Base-by-base conservation (phyloP, 2,888 invertebrate genomes). In the Nymphalis polychloros region DNA sequence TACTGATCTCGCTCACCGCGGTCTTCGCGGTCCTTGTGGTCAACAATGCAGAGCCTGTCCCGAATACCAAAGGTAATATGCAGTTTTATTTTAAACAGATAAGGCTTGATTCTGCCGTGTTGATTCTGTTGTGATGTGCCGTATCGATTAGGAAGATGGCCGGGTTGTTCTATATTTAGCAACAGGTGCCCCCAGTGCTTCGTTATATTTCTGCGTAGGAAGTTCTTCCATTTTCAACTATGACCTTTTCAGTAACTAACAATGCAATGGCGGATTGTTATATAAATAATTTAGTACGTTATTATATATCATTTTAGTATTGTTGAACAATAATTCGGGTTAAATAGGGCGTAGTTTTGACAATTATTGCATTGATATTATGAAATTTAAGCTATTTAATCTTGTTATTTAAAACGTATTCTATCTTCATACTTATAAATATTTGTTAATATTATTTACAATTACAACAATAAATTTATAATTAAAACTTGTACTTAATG, bases 91-190 rank as follows among this genome's bases (percentile, higher is more conserved):
- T 41, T 66, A 35, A 47, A 17, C 20, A 17, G 19, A 60, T 65
- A 65, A 59, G 67, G 71, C 61, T 70, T 68, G 71, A 60, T 70
- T 68, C 48, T 72, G 61, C 57, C 53, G 52, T 64, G 67, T 70
- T 67, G 70, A 46, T 73, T 65, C 67, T 67, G 68, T 71, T 68
- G 68, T 65, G 61, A 69, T 67, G 64, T 63, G 55, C 79, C 81
- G 73, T 89, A 90, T 90, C 81, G 90, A 91, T 90, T 81, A 78
- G 75, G 78, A 79, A 81, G 76, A 80, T 76, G 79, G 81, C 80
- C 79, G 81, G 79, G 78, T 66, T 71, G 83, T 78, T 88, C 90
- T 90, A 89, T 85, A 84, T 87, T 85, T 91, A 91, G 89, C 92
- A 92, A 91, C 92, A 91, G 87, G 91, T 91, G 87, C 81, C 80